A percentile compares a stretch with the other conserved stretches of the same genome.
Evolutionary conservation across 1,140 invertebrate species (phyloP).

Genomic region (Magallana ariakensis): DNA sequence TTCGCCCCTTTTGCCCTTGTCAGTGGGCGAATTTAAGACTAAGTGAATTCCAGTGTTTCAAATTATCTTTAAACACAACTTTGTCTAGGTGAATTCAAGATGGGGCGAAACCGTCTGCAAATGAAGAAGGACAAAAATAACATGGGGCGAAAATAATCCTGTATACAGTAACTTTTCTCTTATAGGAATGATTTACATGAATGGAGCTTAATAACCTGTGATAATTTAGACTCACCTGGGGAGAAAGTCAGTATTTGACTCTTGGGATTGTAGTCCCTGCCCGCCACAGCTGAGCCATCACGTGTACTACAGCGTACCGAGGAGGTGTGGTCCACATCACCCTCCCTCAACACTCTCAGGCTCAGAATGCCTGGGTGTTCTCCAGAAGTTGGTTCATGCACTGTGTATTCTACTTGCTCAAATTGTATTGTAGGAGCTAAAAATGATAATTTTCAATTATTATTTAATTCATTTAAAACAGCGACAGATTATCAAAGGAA

Average conservation of each 20-base stretch:
- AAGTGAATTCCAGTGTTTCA: no score
- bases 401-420: slow-evolving; percentile 74
- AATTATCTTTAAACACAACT: no score
- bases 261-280: slow-evolving; percentile 78
- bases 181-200: no score
- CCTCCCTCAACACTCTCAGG: slow-evolving; percentile 72
- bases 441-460: slow-evolving; percentile 4
- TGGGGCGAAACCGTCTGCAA: no score
- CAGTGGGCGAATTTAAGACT: no score
- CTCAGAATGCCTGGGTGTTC: slow-evolving; percentile 68
- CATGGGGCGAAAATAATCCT: no score
- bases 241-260: slow-evolving; percentile 74
- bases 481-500: no score
- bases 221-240: neutral
- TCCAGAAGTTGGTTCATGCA: slow-evolving; percentile 73
- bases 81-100: no score
- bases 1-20: no score
- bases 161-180: no score
- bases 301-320: slow-evolving; percentile 77
- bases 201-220: no score
- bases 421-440: slow-evolving; percentile 75
- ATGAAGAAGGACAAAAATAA: no score
- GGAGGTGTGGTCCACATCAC: slow-evolving; percentile 72
- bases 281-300: slow-evolving; percentile 79
- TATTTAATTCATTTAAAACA: neutral